A percentile compares a stretch with the other conserved stretches of the same genome.
These are phyloP conservation scores for Orcinus orca DNA, from an alignment of 2,113 vertebrate genomes.

Conservation along the genomic window DNA sequence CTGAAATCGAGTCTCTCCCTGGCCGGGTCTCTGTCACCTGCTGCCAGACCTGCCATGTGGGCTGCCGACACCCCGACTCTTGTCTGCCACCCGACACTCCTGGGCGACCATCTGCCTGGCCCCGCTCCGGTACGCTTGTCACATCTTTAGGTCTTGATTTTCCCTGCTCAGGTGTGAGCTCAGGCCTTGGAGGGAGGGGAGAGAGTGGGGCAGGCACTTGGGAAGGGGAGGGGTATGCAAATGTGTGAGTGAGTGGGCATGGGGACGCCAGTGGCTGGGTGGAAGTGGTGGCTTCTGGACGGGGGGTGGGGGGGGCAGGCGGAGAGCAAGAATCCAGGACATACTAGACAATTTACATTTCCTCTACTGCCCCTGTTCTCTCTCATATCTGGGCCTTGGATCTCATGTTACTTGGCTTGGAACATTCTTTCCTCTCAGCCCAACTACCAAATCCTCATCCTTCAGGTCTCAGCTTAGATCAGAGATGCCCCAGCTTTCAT, in stretches of 20 bases:
- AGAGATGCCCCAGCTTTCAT: not conserved
- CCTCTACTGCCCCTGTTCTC: not conserved
- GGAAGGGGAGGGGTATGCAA: too few relatives aligned
- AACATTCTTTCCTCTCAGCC: not conserved
- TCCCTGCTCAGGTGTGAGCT: not conserved
- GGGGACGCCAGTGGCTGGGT: too few relatives aligned
- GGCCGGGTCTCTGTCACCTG: not conserved
- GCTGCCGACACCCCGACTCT: not conserved
- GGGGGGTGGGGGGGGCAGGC: fast-evolving
- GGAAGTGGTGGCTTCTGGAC: not conserved
- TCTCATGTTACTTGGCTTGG: not conserved
- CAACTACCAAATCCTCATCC: not conserved
- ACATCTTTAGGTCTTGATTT: not conserved
- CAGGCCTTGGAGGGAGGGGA: not conserved
- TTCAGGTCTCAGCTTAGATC: not conserved
- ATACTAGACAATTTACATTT: fast-evolving
- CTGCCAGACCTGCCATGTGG: not conserved
- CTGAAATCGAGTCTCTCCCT: not conserved
- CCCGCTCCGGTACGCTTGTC: not conserved
- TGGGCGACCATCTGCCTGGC: not conserved
- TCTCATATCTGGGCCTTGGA: not conserved
- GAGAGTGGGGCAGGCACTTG: too few relatives aligned
- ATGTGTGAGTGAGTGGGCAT: fast-evolving
- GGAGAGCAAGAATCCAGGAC: not conserved
- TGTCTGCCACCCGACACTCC: not conserved